A percentile compares a stretch with the other conserved stretches of the same genome.
Conservation (phyloP, 2,888 invertebrate genomes). For the Tribolium freemani region DNA sequence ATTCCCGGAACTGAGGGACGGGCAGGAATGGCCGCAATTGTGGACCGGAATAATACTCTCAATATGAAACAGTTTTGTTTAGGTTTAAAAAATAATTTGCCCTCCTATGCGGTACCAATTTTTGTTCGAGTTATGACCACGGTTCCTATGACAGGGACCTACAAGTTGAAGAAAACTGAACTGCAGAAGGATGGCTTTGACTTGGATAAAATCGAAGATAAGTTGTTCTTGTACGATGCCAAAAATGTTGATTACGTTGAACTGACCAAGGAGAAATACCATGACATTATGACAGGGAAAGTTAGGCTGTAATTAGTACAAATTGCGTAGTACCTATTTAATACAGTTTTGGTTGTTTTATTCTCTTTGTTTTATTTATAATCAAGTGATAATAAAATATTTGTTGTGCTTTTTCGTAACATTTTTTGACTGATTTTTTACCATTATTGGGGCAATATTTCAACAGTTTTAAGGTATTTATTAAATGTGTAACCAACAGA, state of each 20-base stretch:
- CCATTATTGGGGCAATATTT: too few relatives aligned
- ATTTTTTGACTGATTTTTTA: too few relatives aligned
- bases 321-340: not conserved
- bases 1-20: slow-evolving; percentile 86
- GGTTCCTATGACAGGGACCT: slow-evolving; percentile 90
- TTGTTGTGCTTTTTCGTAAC: too few relatives aligned
- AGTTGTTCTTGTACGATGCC: slow-evolving; percentile 76
- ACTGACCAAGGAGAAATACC: slow-evolving; percentile 58
- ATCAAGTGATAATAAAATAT: too few relatives aligned
- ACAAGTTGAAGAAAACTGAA: slow-evolving; percentile 91
- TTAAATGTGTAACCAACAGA: too few relatives aligned
- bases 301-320: slow-evolving; percentile 47
- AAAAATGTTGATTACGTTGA: slow-evolving; percentile 58
- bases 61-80: slow-evolving; percentile 74
- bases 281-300: slow-evolving; percentile 60
- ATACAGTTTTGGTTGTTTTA: not conserved
- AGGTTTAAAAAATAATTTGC: slow-evolving; percentile 80
- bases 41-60: slow-evolving; percentile 76
- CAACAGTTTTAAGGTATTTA: too few relatives aligned
- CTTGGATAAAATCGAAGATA: slow-evolving; percentile 78
- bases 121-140: slow-evolving; percentile 85
- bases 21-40: slow-evolving; percentile 95
- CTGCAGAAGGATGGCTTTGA: slow-evolving; percentile 90
- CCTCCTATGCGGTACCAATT: slow-evolving; percentile 89
- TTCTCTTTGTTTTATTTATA: too few relatives aligned